Percentiles rank a stretch among this genome's conserved stretches.
Conservation (phyloP, 2,797 vertebrate genomes). For the Anomalospiza imberbis region DNA sequence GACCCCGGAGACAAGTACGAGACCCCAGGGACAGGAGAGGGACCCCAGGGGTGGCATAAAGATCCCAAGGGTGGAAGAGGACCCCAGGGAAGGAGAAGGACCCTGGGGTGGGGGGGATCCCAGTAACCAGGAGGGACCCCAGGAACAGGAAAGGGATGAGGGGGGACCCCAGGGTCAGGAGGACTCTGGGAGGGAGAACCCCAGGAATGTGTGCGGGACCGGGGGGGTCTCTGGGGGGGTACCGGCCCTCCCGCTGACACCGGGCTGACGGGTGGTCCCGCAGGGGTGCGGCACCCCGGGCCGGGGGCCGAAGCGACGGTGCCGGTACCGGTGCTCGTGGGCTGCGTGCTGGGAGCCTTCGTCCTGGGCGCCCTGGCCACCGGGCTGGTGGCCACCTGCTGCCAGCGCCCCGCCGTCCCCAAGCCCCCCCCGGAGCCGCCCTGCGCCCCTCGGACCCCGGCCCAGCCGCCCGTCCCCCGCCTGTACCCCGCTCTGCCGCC, state of each 20-base stretch:
- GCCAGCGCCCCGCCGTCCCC: background rate
- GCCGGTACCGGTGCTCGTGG: background rate
- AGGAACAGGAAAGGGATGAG: no score
- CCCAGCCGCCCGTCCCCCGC: background rate
- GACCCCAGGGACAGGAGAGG: background rate
- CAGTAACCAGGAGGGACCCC: background rate
- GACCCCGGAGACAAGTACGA: background rate
- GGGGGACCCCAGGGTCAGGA: no score
- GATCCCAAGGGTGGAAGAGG: background rate
- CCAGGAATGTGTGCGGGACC: background rate
- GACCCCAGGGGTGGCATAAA: background rate
- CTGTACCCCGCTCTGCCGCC: background rate
- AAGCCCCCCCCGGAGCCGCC: background rate
- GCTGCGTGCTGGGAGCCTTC: slow-evolving; percentile 25
- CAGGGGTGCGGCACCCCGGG: background rate
- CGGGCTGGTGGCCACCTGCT: background rate
- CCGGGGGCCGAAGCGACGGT: background rate
- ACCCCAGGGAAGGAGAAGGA: background rate
- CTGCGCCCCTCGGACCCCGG: background rate
- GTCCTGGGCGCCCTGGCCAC: background rate
- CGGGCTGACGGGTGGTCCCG: background rate
- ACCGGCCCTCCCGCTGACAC: background rate
- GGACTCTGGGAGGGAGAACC: background rate
- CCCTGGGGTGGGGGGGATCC: background rate
- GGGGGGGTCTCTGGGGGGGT: background rate